phyloP scores from a whole-genome alignment of 1,140 invertebrate species.

The Nixonia krombeini region DNA sequence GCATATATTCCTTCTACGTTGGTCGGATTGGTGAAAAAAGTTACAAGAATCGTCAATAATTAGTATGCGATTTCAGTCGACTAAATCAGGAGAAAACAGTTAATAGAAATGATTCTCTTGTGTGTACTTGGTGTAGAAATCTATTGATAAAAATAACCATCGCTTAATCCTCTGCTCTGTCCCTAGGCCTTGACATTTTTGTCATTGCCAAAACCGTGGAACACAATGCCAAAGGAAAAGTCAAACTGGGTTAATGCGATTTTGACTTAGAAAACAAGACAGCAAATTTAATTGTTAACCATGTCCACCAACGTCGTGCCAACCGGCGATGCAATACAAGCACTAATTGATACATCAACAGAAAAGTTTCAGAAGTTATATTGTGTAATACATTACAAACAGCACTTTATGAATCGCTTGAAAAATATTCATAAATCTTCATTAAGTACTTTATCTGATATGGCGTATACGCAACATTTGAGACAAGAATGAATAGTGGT shows the following conservation, averaged over 20 bases:
- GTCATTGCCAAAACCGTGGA: background rate
- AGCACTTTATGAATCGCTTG: background rate
- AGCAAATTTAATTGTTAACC: too few relatives aligned
- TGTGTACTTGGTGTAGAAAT: too few relatives aligned
- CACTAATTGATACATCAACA: background rate
- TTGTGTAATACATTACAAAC: background rate
- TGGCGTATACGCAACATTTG: background rate
- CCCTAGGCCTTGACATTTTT: conserved; percentile 3
- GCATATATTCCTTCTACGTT: too few relatives aligned
- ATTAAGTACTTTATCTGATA: background rate
- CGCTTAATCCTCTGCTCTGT: too few relatives aligned
- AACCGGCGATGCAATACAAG: background rate
- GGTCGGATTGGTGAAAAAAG: too few relatives aligned
- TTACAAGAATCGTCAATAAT: too few relatives aligned
- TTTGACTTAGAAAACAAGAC: background rate
- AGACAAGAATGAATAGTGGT: background rate
- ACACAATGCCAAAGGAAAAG: background rate
- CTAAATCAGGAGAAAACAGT: too few relatives aligned
- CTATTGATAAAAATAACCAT: too few relatives aligned
- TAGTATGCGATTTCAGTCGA: too few relatives aligned
- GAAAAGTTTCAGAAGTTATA: background rate
- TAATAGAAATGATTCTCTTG: too few relatives aligned
- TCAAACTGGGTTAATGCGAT: background rate
- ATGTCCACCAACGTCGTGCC: background rate
- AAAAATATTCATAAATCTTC: background rate